Evolutionary conservation across 2,113 vertebrate species (phyloP).

Genomic region (Cebidichthys violaceus): DNA sequence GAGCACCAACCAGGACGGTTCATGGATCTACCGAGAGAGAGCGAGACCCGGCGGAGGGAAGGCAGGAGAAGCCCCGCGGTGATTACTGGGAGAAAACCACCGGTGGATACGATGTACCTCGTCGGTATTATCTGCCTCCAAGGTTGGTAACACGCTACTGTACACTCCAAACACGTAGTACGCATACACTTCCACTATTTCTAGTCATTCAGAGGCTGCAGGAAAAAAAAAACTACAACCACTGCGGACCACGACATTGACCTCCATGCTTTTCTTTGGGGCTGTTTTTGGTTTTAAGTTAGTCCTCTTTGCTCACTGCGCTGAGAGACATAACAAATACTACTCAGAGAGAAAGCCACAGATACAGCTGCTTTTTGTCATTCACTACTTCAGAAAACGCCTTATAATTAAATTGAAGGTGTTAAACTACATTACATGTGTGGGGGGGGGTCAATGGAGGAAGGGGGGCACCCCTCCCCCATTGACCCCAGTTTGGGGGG

Average conservation of each 20-base stretch:
- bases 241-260: slow-evolving; percentile 35
- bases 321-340: neutral
- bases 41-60: slow-evolving; percentile 43
- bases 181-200: too few species aligned
- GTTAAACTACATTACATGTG: slow-evolving; percentile 22
- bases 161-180: too few species aligned
- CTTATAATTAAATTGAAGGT: neutral
- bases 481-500: slow-evolving; percentile 7
- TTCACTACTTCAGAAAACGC: too few species aligned
- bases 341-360: neutral
- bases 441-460: neutral
- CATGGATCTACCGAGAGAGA: slow-evolving; percentile 70
- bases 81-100: slow-evolving; percentile 40
- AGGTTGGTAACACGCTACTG: slow-evolving; percentile 68
- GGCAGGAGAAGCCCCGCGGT: slow-evolving; percentile 52
- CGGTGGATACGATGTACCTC: slow-evolving; percentile 42
- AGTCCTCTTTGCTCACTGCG: neutral
- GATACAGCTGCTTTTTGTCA: neutral
- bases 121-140: slow-evolving; percentile 75
- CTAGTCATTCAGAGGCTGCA: neutral
- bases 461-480: slow-evolving; percentile 36
- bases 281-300: slow-evolving; percentile 19
- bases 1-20: slow-evolving; percentile 37
- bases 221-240: neutral
- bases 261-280: slow-evolving; percentile 19